Percentiles rank a stretch among this genome's conserved stretches.
Evolutionary conservation across 2,797 vertebrate genomes (phyloP).

Genomic region (Brachyalestes nurse): DNA sequence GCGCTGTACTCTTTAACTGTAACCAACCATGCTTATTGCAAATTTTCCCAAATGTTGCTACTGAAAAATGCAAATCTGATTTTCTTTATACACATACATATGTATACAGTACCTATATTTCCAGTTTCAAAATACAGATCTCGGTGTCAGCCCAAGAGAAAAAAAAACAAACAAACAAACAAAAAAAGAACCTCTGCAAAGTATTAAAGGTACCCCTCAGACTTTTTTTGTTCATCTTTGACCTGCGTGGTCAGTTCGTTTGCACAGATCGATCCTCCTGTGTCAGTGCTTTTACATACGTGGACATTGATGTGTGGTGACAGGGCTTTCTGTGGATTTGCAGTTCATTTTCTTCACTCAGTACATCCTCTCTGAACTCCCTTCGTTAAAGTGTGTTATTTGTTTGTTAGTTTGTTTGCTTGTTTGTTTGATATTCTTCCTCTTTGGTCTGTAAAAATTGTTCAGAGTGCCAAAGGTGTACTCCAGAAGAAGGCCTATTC

Average conservation of each 20-base stretch:
- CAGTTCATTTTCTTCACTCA: slow-evolving; percentile 1
- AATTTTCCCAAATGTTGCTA: slow-evolving; percentile 85
- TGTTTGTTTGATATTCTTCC: slow-evolving; percentile 75
- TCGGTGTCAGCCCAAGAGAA: slow-evolving; percentile 85
- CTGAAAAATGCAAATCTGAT: slow-evolving; percentile 88
- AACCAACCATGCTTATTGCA: slow-evolving; percentile 86
- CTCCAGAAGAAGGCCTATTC: slow-evolving; percentile 90
- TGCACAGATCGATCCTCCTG: slow-evolving; percentile 37
- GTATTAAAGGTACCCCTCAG: slow-evolving; percentile 81
- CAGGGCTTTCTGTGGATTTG: slow-evolving; percentile 32
- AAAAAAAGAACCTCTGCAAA: slow-evolving; percentile 73
- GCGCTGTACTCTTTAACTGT: slow-evolving; percentile 62
- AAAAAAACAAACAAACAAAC: slow-evolving; percentile 44
- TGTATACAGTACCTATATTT: slow-evolving; percentile 79
- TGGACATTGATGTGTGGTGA: slow-evolving; percentile 45
- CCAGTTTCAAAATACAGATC: slow-evolving; percentile 87
- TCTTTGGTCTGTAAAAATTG: slow-evolving; percentile 99
- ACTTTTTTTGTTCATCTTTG: slow-evolving; percentile 64
- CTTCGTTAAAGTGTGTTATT: slow-evolving; percentile 25
- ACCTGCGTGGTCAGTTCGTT: slow-evolving; percentile 37
- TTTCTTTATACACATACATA: slow-evolving; percentile 73
- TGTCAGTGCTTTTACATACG: slow-evolving; percentile 38
- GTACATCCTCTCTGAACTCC: slow-evolving; percentile 29
- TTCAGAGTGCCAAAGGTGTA: slow-evolving; percentile 89
- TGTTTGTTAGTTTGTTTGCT: slow-evolving; percentile 63